A percentile compares a stretch with the other conserved stretches of the same genome.
phyloP scores from a whole-genome alignment of 2,113 vertebrate genomes.

The Tinamus guttatus region DNA sequence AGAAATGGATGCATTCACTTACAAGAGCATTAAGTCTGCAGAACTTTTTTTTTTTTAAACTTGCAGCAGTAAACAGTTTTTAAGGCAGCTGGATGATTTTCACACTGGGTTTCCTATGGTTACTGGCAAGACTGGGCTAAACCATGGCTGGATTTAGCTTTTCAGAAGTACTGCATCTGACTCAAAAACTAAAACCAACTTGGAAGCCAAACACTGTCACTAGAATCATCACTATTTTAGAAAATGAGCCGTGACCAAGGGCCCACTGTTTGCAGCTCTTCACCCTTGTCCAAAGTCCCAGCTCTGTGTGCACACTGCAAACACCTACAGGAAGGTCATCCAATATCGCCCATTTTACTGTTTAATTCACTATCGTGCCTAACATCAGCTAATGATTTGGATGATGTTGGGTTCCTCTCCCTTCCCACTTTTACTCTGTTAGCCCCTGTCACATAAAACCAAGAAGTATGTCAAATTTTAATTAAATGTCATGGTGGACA shows the following conservation, averaged over 20 bases:
- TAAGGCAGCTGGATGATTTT: background rate
- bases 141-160: rapidly evolving
- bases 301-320: background rate
- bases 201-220: background rate
- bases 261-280: background rate
- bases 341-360: background rate
- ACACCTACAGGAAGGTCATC: background rate
- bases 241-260: background rate
- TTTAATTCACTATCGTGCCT: background rate
- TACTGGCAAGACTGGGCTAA: background rate
- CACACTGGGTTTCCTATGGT: background rate
- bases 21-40: background rate
- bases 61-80: background rate
- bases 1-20: background rate
- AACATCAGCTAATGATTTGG: background rate
- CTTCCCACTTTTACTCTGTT: slow-evolving; percentile 18
- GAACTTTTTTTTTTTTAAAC: background rate
- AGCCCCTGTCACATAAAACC: slow-evolving; percentile 29
- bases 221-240: background rate
- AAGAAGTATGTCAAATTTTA: slow-evolving; percentile 42
- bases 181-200: background rate
- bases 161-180: background rate
- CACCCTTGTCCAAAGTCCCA: background rate
- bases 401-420: background rate
- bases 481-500: slow-evolving; percentile 40